Base-by-base conservation (phyloP, 2,888 invertebrate species). In the Stomorhina lunata region DNA sequence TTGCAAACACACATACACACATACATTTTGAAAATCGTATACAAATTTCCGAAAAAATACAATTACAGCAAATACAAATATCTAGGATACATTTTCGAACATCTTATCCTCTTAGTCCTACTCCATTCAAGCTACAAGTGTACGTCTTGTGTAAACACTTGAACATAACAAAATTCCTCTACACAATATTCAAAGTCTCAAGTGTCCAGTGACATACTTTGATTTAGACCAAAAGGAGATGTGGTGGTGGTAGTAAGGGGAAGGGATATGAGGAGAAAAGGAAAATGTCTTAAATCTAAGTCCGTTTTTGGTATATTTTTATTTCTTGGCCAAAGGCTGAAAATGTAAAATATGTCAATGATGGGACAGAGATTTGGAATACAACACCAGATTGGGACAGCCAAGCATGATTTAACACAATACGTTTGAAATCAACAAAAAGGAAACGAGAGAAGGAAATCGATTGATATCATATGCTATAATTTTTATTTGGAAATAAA, bases 391-490 rank as follows among this genome's bases (percentile, higher is more conserved):
- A 25, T 71, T 55, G 50, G 53, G 53, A 78, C 63, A 48, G 48
- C 12, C 57, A 78, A 65, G 65, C 69, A 78, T 81, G 73, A 81
- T 81, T 81, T 78, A 73, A 69, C 77, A 81, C 48, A 73, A 66
- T 37, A 68, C 55, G 43, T 34, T 55, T 53, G 37, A 45, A 63
- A 45, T 32, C 25, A 29, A 34, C 57, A 65, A 25, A 29, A 40
- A 50, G 29, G 25, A 50, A 37, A 48, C 32, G 27, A 50, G 25
- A 69, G 32, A 48, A 59, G 29, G 57, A 79, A 79, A 79, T 72
- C 82, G 78, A 79, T 79, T 78, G 34, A 82, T 79, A 69, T 79
- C 75, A 75, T 71, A 79, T 82, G 69, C 25, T 79, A 43, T 61
- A 75, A 55, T 53, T 53, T 50, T 20, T 37, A 20, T 55, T 34